Evolutionary conservation across 2,113 vertebrate species (phyloP).

Genomic region (Myxocyprinus asiaticus): DNA sequence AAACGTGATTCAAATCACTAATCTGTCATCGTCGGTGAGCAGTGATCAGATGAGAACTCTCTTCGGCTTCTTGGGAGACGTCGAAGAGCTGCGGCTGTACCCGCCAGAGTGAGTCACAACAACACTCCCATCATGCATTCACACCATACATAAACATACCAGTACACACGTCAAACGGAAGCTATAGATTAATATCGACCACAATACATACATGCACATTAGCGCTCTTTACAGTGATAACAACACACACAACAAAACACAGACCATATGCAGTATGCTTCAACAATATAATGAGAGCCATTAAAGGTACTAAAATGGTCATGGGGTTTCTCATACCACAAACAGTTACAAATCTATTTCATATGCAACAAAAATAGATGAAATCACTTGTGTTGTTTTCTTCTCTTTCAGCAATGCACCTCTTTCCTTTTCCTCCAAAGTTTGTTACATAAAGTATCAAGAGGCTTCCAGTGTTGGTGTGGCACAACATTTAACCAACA

Average conservation of each 20-base stretch:
- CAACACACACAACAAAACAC: too few relatives aligned
- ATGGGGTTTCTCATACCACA: too few relatives aligned
- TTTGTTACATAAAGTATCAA: slow-evolving; percentile 97
- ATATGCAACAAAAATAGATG: too few relatives aligned
- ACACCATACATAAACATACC: neutral
- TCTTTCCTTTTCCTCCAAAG: slow-evolving; percentile 95
- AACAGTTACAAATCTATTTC: too few relatives aligned
- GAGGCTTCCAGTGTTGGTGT: slow-evolving; percentile 95
- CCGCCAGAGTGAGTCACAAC: slow-evolving; percentile 90
- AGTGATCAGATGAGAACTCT: slow-evolving; percentile 96
- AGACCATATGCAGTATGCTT: too few relatives aligned
- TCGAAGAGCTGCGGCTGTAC: slow-evolving; percentile 95
- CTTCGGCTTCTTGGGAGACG: slow-evolving; percentile 94
- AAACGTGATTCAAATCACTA: slow-evolving; percentile 92
- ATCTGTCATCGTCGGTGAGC: slow-evolving; percentile 90
- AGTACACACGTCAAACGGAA: neutral
- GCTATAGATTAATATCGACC: neutral
- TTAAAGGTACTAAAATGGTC: too few relatives aligned
- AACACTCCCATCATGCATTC: neutral
- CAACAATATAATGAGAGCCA: too few relatives aligned
- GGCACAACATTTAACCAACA: slow-evolving; percentile 98
- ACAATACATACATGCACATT: neutral
- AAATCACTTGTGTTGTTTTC: slow-evolving; percentile 30
- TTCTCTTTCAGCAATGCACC: slow-evolving; percentile 85
- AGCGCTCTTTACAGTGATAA: too few relatives aligned